phyloP scores from a whole-genome alignment of 2,797 vertebrate genomes.

The Psittacula derbiana region DNA sequence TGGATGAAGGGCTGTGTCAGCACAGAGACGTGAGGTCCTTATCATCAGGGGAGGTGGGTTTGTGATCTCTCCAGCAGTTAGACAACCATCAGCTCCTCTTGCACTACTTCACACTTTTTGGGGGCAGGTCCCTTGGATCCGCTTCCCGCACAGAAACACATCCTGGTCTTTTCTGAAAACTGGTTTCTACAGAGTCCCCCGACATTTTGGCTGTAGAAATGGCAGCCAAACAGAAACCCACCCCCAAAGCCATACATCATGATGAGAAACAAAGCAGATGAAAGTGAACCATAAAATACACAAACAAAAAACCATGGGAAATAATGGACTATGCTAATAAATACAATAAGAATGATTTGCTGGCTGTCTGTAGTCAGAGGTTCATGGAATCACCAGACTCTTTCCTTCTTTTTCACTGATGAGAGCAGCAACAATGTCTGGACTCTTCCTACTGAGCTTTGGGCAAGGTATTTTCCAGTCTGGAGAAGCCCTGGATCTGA shows the following conservation, averaged over 20 bases:
- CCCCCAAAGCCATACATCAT: neutral
- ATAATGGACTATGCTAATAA: conserved; percentile 48
- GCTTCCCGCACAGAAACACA: neutral
- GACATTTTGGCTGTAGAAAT: neutral
- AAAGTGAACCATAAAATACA: conserved; percentile 58
- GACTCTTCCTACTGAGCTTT: neutral
- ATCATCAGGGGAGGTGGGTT: neutral
- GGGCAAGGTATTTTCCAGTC: neutral
- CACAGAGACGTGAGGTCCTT: neutral
- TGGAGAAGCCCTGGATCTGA: neutral
- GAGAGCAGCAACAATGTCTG: neutral
- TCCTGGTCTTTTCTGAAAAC: neutral
- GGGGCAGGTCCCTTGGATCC: neutral
- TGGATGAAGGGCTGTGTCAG: neutral
- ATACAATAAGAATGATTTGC: neutral
- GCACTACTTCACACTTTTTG: neutral
- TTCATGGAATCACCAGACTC: neutral
- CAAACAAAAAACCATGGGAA: conserved; percentile 56
- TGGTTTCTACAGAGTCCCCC: neutral
- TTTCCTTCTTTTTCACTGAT: neutral
- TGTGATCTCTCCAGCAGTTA: no score
- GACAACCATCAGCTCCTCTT: neutral
- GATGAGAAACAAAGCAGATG: conserved; percentile 51
- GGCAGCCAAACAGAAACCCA: neutral
- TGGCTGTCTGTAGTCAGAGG: neutral